Conservation (phyloP, 2,888 invertebrate species). For the Lepas anatifera region DNA sequence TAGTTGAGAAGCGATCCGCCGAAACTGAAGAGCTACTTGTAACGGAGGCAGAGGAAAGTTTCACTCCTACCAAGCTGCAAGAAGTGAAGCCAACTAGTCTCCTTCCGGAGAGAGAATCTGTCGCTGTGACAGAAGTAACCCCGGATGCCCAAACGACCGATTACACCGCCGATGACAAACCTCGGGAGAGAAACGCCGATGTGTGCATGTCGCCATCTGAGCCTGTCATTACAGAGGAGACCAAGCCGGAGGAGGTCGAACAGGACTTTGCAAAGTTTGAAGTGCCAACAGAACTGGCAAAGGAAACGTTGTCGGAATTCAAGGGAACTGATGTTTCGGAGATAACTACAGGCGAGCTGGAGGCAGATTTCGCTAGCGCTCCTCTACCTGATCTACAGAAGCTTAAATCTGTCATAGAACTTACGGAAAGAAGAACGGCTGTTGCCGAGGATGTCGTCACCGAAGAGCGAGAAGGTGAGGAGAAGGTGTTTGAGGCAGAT, state of each 20-base stretch:
- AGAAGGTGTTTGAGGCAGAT: neutral
- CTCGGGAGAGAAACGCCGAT: neutral
- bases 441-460: neutral
- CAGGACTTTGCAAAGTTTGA: neutral
- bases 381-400: neutral
- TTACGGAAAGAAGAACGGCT: neutral
- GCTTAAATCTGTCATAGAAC: neutral
- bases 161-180: neutral
- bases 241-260: neutral
- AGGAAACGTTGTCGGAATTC: neutral
- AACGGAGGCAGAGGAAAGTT: neutral
- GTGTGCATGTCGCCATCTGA: neutral
- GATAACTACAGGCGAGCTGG: neutral
- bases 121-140: neutral
- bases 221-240: neutral
- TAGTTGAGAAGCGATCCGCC: neutral
- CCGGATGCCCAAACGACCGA: neutral
- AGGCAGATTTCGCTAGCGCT: neutral
- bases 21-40: neutral
- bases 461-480: neutral
- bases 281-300: neutral
- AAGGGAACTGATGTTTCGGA: neutral
- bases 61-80: neutral
- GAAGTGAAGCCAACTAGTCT: neutral
- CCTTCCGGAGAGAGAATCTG: neutral